phyloP scores from a whole-genome alignment of 2,888 invertebrate genomes.

The Leptopilina syphax region DNA sequence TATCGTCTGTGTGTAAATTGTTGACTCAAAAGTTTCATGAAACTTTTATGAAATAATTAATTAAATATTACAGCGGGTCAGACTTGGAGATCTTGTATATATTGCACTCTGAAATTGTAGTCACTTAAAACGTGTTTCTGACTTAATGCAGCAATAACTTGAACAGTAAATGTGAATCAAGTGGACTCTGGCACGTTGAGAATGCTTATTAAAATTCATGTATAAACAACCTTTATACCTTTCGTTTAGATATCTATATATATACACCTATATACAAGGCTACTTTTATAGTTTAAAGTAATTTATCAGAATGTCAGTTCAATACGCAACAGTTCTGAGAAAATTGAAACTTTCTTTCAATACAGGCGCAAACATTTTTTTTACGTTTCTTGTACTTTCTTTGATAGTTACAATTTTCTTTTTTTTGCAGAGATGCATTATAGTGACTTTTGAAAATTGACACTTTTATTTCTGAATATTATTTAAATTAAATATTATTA shows the following conservation, averaged over 20 bases:
- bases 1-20: background rate
- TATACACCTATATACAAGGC: background rate
- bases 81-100: background rate
- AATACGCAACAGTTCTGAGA: background rate
- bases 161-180: conserved; percentile 9
- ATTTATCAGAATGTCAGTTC: conserved; percentile 26
- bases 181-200: background rate
- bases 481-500: too few relatives aligned
- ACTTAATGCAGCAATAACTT: conserved; percentile 29
- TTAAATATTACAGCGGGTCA: too few relatives aligned
- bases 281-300: background rate
- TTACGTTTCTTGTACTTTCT: background rate
- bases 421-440: too few relatives aligned
- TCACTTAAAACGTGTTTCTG: background rate
- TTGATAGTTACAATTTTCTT: too few relatives aligned
- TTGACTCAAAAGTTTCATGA: too few relatives aligned
- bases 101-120: background rate
- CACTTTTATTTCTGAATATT: too few relatives aligned
- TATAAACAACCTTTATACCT: background rate
- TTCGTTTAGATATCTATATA: too few relatives aligned
- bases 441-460: too few relatives aligned
- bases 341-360: conserved; percentile 14
- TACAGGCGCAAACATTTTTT: background rate
- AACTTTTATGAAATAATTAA: too few relatives aligned
- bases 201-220: conserved; percentile 29